Evolutionary conservation across 2,797 vertebrate genomes (phyloP).

Genomic region (Australoheros facetus): DNA sequence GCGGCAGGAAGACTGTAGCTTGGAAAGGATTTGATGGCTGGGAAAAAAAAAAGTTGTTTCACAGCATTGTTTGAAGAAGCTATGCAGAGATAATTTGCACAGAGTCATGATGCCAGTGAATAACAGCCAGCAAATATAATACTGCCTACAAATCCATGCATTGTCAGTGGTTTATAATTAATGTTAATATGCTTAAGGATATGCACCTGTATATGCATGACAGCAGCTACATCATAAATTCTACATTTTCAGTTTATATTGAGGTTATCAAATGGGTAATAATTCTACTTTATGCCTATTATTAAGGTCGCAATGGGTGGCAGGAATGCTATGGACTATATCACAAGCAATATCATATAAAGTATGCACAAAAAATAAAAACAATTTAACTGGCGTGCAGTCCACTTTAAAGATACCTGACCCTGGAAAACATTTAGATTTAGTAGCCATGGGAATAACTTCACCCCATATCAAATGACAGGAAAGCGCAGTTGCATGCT

Average conservation of each 20-base stretch:
- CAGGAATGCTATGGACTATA: neutral
- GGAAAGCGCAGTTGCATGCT: neutral
- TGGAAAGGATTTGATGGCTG: constrained; percentile 32
- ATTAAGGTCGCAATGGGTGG: neutral
- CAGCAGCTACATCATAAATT: no score
- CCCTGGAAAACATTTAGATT: constrained; percentile 12
- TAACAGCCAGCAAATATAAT: neutral
- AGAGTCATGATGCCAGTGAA: constrained; percentile 11
- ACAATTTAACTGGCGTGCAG: neutral
- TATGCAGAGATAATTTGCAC: neutral
- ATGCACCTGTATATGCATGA: no score
- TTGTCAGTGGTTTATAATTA: neutral
- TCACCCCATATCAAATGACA: neutral
- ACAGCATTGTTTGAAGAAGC: constrained; percentile 18
- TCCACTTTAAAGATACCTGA: constrained; percentile 25
- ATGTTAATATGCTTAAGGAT: neutral
- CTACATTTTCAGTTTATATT: neutral
- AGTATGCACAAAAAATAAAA: neutral
- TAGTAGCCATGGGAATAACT: constrained; percentile 8
- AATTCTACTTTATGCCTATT: neutral
- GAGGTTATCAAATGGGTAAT: neutral
- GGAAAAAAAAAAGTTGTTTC: constrained; percentile 26
- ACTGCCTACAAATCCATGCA: neutral
- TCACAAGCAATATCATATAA: neutral
- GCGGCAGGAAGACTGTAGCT: constrained; percentile 23